A percentile compares a stretch with the other conserved stretches of the same genome.
These are phyloP conservation scores for Limosa lapponica DNA, from an alignment of 2,797 vertebrate genomes.

Conservation along the genomic window DNA sequence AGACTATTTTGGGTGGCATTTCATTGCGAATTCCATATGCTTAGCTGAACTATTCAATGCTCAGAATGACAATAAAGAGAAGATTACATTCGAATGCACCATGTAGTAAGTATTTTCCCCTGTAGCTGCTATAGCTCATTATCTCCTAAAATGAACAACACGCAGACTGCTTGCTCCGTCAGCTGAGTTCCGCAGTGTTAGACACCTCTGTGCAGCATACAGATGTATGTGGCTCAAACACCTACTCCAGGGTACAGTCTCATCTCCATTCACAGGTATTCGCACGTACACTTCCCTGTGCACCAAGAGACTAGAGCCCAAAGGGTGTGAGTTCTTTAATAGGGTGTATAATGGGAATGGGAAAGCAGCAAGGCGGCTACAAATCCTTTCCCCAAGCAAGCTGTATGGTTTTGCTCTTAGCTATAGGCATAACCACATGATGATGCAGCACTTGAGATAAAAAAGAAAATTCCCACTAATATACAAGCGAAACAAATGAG, in stretches of 20 bases:
- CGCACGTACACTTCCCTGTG: neutral
- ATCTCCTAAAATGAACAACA: neutral
- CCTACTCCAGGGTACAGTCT: neutral
- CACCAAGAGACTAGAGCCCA: neutral
- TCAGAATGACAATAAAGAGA: constrained; percentile 38
- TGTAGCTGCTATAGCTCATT: neutral
- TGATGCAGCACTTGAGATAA: neutral
- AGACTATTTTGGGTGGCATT: neutral
- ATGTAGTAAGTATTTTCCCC: neutral
- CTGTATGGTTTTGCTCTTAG: neutral
- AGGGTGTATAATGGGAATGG: neutral
- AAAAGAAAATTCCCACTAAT: neutral
- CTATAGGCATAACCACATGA: neutral
- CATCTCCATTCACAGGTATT: neutral
- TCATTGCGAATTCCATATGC: constrained; percentile 41
- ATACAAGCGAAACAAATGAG: neutral
- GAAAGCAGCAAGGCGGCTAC: neutral
- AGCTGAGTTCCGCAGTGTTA: neutral
- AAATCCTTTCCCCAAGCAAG: neutral
- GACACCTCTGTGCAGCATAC: neutral
- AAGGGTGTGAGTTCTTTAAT: neutral
- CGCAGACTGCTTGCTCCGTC: neutral
- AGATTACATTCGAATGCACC: constrained; percentile 18
- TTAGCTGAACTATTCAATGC: constrained; percentile 36
- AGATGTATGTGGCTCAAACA: neutral